Percentiles rank a stretch among this genome's conserved stretches.
phyloP scores from a whole-genome alignment of 2,888 invertebrate genomes.

The Tetheella fluctuosa region DNA sequence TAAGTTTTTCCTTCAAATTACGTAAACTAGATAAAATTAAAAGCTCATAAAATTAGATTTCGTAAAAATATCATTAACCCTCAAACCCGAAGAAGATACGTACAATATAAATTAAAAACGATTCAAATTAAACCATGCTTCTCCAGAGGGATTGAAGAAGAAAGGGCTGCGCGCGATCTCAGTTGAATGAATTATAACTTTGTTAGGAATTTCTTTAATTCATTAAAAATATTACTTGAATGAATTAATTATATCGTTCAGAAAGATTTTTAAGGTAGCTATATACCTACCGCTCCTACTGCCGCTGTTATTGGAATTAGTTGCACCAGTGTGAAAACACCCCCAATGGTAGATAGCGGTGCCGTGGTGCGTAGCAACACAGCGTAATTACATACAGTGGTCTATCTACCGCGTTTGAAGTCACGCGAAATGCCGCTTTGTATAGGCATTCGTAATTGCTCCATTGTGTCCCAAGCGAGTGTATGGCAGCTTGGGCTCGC shows the following conservation, averaged over 20 bases:
- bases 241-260: background rate
- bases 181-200: slow-evolving; percentile 8
- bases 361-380: slow-evolving; percentile 41
- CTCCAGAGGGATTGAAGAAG: background rate
- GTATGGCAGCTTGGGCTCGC: too few relatives aligned
- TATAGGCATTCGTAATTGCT: too few relatives aligned
- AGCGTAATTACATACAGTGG: too few relatives aligned
- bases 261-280: background rate
- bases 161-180: slow-evolving; percentile 8
- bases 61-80: background rate
- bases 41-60: background rate
- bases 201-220: slow-evolving; percentile 13
- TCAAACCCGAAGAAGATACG: background rate
- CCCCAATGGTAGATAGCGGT: slow-evolving; percentile 40
- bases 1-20: background rate
- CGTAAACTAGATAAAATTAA: background rate
- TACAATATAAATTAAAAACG: slow-evolving; percentile 4
- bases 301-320: background rate
- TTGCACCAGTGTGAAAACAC: slow-evolving; percentile 16
- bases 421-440: too few relatives aligned
- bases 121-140: slow-evolving; percentile 2
- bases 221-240: background rate
- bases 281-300: background rate
- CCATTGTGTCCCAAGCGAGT: too few relatives aligned
- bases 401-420: too few relatives aligned